Percentiles rank a stretch among this genome's conserved stretches.
Conservation (phyloP, 2,888 invertebrate genomes). For the Drosophila hamatofila region DNA sequence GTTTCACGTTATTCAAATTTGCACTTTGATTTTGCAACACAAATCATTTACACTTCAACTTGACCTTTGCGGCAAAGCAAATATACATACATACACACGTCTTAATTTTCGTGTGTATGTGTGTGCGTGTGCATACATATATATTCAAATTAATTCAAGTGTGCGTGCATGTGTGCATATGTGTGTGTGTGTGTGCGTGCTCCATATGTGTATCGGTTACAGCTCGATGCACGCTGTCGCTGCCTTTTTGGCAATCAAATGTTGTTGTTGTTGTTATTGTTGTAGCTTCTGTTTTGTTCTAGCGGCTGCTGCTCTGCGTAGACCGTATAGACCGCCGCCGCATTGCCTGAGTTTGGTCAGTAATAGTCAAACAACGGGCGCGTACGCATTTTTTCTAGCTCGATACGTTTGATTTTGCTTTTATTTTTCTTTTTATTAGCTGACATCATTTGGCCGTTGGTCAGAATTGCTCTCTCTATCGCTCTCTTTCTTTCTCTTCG, state of each 20-base stretch:
- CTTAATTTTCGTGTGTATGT: no score
- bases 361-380: slow-evolving; percentile 69
- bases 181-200: neutral
- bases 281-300: slow-evolving; percentile 21
- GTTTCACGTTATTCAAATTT: slow-evolving; percentile 33
- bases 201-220: slow-evolving; percentile 52
- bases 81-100: neutral
- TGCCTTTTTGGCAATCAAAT: slow-evolving; percentile 55
- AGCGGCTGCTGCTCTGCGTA: slow-evolving; percentile 36
- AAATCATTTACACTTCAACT: slow-evolving; percentile 56
- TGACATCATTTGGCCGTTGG: slow-evolving; percentile 65
- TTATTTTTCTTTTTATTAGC: slow-evolving; percentile 41
- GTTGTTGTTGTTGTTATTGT: slow-evolving; percentile 12
- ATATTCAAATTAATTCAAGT: slow-evolving; percentile 8
- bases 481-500: slow-evolving; percentile 8
- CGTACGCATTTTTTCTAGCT: slow-evolving; percentile 75
- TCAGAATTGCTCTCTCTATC: slow-evolving; percentile 15
- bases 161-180: neutral
- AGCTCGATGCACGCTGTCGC: slow-evolving; percentile 53
- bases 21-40: slow-evolving; percentile 53
- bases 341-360: slow-evolving; percentile 68
- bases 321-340: slow-evolving; percentile 11
- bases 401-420: slow-evolving; percentile 26
- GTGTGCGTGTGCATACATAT: slow-evolving; percentile 5
- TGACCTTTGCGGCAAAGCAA: slow-evolving; percentile 59